A percentile compares a stretch with the other conserved stretches of the same genome.
phyloP scores from a whole-genome alignment of 2,888 invertebrate species.

The Margaritifera margaritifera region DNA sequence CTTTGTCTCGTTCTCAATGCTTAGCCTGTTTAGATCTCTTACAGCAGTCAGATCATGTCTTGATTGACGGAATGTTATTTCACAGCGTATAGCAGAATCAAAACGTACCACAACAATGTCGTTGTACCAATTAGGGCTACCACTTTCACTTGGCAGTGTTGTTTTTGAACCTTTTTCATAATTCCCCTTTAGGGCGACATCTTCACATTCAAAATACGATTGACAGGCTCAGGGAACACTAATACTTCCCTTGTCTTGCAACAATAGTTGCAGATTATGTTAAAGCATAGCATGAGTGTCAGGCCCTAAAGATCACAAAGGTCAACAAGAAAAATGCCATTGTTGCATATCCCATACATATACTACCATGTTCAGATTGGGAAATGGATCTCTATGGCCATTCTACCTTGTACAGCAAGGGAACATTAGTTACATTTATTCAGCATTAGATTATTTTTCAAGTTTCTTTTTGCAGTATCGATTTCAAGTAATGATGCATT shows the following conservation, averaged over 20 bases:
- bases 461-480: no score
- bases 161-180: constrained; percentile 31
- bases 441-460: no score
- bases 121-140: constrained; percentile 27
- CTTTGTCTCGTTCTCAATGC: constrained; percentile 26
- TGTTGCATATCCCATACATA: no score
- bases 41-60: constrained; percentile 20
- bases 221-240: constrained; percentile 25
- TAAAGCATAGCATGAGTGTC: constrained; percentile 14
- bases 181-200: constrained; percentile 25
- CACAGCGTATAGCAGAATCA: constrained; percentile 15
- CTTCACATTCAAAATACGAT: constrained; percentile 31
- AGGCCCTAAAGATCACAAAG: constrained; percentile 20
- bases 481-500: no score
- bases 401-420: no score
- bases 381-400: no score
- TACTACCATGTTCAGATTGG: no score
- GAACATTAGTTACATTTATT: no score
- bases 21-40: constrained; percentile 18
- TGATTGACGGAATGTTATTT: constrained; percentile 21
- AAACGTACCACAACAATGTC: constrained; percentile 14
- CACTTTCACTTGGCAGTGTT: constrained; percentile 8
- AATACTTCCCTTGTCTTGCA: constrained; percentile 16
- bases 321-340: constrained; percentile 9
- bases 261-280: constrained; percentile 22